These are phyloP conservation scores for Notothenia coriiceps DNA, from an alignment of 2,113 vertebrate genomes.

Conservation along the genomic window DNA sequence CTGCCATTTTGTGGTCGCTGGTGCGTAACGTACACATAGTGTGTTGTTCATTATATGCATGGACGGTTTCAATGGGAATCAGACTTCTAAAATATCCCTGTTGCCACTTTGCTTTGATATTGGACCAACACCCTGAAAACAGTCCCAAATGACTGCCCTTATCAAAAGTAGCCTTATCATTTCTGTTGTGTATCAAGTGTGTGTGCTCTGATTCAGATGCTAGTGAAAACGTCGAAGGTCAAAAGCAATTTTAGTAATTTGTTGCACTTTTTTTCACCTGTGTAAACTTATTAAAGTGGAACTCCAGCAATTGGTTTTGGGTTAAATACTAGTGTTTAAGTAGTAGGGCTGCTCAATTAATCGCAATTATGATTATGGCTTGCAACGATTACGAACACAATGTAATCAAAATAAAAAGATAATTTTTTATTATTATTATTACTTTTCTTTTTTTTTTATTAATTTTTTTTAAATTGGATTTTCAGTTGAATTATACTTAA, in stretches of 20 bases:
- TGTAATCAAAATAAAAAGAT: too few species aligned
- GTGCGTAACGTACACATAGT: background rate
- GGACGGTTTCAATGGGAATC: background rate
- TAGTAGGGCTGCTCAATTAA: too few species aligned
- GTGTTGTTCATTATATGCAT: background rate
- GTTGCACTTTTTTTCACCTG: background rate
- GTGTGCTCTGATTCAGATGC: background rate
- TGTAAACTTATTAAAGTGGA: background rate
- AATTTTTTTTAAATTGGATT: too few species aligned
- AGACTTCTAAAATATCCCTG: background rate
- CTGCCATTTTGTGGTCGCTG: slow-evolving; percentile 9
- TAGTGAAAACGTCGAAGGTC: background rate
- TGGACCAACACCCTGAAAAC: background rate
- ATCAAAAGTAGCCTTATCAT: background rate
- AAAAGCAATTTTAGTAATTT: background rate
- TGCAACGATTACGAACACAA: too few species aligned
- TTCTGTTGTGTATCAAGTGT: background rate
- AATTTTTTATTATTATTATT: too few species aligned
- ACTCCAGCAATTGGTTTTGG: background rate
- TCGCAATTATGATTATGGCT: too few species aligned
- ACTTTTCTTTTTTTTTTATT: too few species aligned
- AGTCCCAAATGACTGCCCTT: background rate
- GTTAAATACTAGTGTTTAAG: too few species aligned
- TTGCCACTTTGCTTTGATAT: background rate
- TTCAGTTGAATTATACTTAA: too few species aligned